Base-by-base conservation (phyloP, 2,797 vertebrate genomes). In the Phataginus tricuspis region DNA sequence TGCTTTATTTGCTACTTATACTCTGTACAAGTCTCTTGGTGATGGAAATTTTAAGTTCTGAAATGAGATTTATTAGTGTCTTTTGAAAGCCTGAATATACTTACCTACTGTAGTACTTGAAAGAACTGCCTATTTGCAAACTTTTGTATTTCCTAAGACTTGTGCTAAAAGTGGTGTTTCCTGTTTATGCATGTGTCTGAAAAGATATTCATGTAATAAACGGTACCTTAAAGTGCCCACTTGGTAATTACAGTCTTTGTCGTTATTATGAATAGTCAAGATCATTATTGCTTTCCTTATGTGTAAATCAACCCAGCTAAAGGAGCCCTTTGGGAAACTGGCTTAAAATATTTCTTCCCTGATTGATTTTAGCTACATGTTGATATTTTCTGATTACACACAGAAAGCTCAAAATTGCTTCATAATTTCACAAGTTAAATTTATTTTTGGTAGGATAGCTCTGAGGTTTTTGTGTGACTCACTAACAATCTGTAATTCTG, bases 1-100 rank as follows among this genome's bases (percentile, higher is more conserved):
- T 95, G 85, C 51, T 63, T 8, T 91, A 61, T 72, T 85, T 85
- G 90, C 63, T 85, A 11, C 53, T 90, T 63, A n/a, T 59, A 14
- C 23, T 69, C 39, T 45, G 45, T 90, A 7, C 21, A 49, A 51
- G 53, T 86, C 61, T 78, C 61, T 78, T 86, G 63, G 25, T 78
- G 77, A 55, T 74, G 31, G 57, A 64, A 68, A 59, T 18, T 84
- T 57, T 75, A 75, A 84, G 11, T 59, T 89, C 66, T 59, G 10
- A 34, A 45, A 25, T 59, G 51, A 93, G 77, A 34, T 71, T 72
- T 82, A 64, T 49, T 66, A 83, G 31, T 83, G 31, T 75, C 39
- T 94, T 75, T 49, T 83, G 78, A 87, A 87, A 93, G n/a, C 57
- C 57, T 64, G 12, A 66, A 74, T 5, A 23, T 75, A 31, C 7